Conservation (phyloP, 2,113 vertebrate species). For the Sclerurus mexicanus region DNA sequence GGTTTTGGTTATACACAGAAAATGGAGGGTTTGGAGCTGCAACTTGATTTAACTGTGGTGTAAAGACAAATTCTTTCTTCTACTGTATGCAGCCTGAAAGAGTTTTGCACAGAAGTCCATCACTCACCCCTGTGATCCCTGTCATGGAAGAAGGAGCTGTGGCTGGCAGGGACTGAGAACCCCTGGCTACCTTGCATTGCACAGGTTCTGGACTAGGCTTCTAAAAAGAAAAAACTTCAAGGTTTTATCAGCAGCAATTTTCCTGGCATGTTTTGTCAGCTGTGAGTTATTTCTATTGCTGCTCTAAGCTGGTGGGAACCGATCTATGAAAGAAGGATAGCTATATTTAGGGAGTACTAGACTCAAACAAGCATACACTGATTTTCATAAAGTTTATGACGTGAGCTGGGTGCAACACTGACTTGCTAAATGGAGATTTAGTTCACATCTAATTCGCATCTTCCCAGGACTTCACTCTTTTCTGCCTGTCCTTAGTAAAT, state of each 20-base stretch:
- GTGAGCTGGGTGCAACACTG: neutral
- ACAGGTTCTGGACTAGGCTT: neutral
- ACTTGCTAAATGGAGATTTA: neutral
- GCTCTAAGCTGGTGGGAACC: neutral
- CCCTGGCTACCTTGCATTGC: neutral
- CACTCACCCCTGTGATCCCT: neutral
- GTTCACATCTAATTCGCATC: neutral
- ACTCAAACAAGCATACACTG: neutral
- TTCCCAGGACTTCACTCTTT: neutral
- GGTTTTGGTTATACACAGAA: neutral
- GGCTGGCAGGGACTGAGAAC: neutral
- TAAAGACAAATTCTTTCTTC: neutral
- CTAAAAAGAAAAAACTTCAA: neutral
- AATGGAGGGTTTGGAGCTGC: neutral
- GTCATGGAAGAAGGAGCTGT: neutral
- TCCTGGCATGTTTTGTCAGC: neutral
- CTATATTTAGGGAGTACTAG: neutral
- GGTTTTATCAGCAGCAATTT: neutral
- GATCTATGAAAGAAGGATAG: neutral
- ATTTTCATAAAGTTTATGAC: neutral
- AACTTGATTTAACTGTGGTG: neutral
- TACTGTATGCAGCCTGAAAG: neutral
- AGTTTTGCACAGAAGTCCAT: neutral
- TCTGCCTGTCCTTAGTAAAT: neutral
- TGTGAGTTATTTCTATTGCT: neutral